These are phyloP conservation scores for Entelurus aequoreus DNA, from an alignment of 2,113 vertebrate genomes.

Conservation along the genomic window DNA sequence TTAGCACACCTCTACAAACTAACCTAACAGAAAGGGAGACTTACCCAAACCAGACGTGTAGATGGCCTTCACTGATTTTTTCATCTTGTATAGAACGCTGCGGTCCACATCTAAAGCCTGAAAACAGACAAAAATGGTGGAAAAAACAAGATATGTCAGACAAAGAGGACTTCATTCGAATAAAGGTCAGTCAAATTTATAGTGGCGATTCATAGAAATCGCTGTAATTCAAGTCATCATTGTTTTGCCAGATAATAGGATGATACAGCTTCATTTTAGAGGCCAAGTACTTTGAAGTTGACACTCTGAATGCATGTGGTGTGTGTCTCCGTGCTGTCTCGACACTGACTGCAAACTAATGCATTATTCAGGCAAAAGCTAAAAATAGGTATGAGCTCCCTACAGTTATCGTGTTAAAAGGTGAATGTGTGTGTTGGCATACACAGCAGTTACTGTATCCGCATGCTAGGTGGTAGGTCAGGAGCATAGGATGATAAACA, in stretches of 20 bases:
- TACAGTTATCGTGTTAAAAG: constrained; percentile 17
- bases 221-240: neutral
- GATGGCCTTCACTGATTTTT: constrained; percentile 98
- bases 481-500: neutral
- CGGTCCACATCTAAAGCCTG: constrained; percentile 96
- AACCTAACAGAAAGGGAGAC: constrained; percentile 44
- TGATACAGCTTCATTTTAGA: neutral
- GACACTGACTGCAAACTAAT: constrained; percentile 46
- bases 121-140: constrained; percentile 19
- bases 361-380: constrained; percentile 68
- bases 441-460: neutral
- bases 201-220: neutral
- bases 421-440: neutral
- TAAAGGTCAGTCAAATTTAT: neutral
- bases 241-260: neutral
- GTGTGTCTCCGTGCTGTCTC: constrained; percentile 19
- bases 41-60: constrained; percentile 94
- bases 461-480: constrained; percentile 12
- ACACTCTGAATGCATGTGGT: constrained; percentile 12
- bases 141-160: constrained; percentile 5
- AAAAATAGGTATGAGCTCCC: constrained; percentile 60
- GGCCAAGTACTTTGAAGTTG: neutral
- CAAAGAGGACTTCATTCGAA: neutral
- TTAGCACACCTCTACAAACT: neutral
- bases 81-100: constrained; percentile 98